Evolutionary conservation across 2,113 vertebrate genomes (phyloP).

Genomic region (Pachypanchax playfairii): DNA sequence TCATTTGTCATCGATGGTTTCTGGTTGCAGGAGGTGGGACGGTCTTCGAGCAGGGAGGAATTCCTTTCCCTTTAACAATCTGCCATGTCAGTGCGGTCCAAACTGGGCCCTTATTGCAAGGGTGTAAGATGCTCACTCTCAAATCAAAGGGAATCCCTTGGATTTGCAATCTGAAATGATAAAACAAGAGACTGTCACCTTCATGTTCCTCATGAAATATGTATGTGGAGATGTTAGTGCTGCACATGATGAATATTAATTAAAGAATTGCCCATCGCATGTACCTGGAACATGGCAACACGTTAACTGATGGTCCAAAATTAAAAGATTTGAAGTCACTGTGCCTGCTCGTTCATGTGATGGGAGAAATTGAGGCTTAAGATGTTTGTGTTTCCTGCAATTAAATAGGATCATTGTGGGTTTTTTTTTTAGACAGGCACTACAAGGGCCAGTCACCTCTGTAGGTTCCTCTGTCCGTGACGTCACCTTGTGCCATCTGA

Average conservation of each 20-base stretch:
- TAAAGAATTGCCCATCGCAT: too few species aligned
- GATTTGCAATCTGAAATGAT: slow-evolving; percentile 33
- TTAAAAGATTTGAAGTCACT: too few species aligned
- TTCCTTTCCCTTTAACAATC: slow-evolving; percentile 69
- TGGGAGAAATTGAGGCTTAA: too few species aligned
- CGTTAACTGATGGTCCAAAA: too few species aligned
- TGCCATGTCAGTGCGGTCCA: slow-evolving; percentile 69
- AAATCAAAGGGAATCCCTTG: slow-evolving; percentile 67
- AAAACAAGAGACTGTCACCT: neutral
- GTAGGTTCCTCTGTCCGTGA: slow-evolving; percentile 33
- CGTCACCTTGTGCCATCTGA: slow-evolving; percentile 41
- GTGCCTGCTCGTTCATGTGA: too few species aligned
- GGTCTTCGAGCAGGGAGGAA: slow-evolving; percentile 52
- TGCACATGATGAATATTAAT: neutral
- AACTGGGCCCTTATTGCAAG: slow-evolving; percentile 54
- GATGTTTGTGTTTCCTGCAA: neutral
- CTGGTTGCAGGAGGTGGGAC: slow-evolving; percentile 61
- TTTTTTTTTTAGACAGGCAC: slow-evolving; percentile 1
- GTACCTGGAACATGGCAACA: too few species aligned
- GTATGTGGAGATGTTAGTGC: neutral
- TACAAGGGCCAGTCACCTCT: slow-evolving; percentile 8
- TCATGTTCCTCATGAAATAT: slow-evolving; percentile 11
- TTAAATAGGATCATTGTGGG: neutral
- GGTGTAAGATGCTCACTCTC: slow-evolving; percentile 59
- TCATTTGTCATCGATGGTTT: slow-evolving; percentile 57